Conservation (phyloP, 2,113 vertebrate species). For the Dasyprocta punctata region DNA sequence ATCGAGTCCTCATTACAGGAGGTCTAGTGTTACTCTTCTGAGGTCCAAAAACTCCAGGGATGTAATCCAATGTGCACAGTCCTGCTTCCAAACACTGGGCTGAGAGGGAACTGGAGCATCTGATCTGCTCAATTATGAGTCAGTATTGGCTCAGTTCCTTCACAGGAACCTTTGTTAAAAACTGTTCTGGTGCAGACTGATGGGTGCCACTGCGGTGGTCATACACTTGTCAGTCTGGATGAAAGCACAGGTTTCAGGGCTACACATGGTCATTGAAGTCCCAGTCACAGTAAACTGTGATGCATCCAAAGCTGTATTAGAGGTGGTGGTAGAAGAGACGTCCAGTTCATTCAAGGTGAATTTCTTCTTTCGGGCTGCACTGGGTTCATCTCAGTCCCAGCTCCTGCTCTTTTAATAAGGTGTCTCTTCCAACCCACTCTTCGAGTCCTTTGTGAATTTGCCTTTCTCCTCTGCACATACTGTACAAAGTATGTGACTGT, state of each 20-base stretch:
- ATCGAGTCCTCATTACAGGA: background rate
- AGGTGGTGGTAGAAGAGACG: background rate
- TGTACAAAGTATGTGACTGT: background rate
- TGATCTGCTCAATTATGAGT: background rate
- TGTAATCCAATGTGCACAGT: slow-evolving; percentile 11
- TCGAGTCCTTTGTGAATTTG: background rate
- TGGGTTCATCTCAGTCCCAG: background rate
- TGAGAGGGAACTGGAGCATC: background rate
- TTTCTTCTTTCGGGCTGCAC: background rate
- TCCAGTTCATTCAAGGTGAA: background rate
- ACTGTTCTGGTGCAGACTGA: background rate
- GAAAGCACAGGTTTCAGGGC: background rate
- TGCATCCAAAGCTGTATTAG: background rate
- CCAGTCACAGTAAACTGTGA: background rate
- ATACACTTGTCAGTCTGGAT: background rate
- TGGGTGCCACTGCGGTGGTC: background rate
- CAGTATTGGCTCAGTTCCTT: background rate
- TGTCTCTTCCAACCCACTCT: background rate
- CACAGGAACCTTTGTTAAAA: slow-evolving; percentile 16
- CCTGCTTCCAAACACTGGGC: background rate
- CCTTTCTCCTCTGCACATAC: background rate
- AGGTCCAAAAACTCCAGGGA: slow-evolving; percentile 46
- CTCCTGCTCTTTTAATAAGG: background rate
- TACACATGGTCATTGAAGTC: background rate
- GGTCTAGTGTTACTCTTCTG: background rate